These are phyloP conservation scores for Clytia hemisphaerica DNA, from an alignment of 30 jellyfish, hydroid and myxozoan species.

Conservation along the genomic window DNA sequence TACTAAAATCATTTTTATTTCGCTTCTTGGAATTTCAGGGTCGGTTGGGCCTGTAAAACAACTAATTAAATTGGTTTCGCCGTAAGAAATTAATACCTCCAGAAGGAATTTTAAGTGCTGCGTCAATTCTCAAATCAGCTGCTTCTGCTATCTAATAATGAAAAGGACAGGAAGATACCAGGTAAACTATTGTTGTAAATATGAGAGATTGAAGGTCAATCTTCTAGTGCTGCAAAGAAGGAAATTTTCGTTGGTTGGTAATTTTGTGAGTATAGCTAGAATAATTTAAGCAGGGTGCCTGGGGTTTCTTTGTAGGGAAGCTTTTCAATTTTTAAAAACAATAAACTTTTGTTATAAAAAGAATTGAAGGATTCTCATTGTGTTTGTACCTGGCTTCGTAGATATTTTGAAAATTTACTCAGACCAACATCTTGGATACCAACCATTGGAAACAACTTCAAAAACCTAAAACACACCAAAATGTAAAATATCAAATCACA, in stretches of 20 bases:
- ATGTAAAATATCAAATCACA: not conserved
- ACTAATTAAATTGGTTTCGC: not conserved
- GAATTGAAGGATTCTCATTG: not conserved
- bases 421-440: constrained; percentile 86
- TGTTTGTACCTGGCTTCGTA: constrained; percentile 67
- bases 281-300: too few relatives aligned
- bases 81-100: constrained; percentile 33
- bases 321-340: not conserved
- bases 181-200: not conserved
- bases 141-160: constrained; percentile 44
- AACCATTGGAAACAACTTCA: constrained; percentile 91
- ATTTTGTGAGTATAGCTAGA: too few relatives aligned
- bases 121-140: constrained; percentile 53
- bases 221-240: too few relatives aligned
- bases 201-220: not conserved
- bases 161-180: too few relatives aligned
- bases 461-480: constrained; percentile 43
- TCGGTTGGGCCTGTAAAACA: not conserved
- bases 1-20: not conserved
- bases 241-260: too few relatives aligned
- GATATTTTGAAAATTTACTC: constrained; percentile 64
- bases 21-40: not conserved
- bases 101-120: constrained; percentile 64
- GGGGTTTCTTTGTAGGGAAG: too few relatives aligned
- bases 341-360: not conserved